Evolutionary conservation across 2,888 invertebrate genomes (phyloP), one percentile per base, ranked within the genome.

Genomic region (Sialis lutaria): DNA sequence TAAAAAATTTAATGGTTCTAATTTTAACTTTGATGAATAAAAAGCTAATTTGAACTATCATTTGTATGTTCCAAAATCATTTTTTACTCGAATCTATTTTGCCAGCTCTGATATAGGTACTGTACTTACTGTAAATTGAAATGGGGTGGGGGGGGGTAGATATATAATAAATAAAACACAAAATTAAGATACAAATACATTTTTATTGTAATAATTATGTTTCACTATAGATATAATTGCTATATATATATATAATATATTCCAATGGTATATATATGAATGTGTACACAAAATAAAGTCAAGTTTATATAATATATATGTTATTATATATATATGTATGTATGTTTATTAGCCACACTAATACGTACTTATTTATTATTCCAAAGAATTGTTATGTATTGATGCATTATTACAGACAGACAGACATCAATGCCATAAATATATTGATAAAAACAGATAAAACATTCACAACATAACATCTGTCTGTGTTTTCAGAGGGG

Each of bases 271-370:
- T 35, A 44, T 35, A 35, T 35, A 40, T 31, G 40, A 35, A 47
- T 32, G 47, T 47, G 47, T 47, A 47, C 47, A 47, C 47, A 47
- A 47, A 47, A 47, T 47, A 47, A 47, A 47, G 47, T 47, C 45
- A 45, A 45, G 34, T 45, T 45, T 45, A 31, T 31, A 13, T 42
- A 6, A 22, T 22, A 22, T 22, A 22, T 22, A 22, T 22, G 22
- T 22, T 22, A 33, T 33, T 33, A 44, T 44, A 33, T 33, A 10
- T 33, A 44, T 34, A 22, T 22, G n/a, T 33, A 22, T 44, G 10
- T 12, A 33, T 34, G 22, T 44, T 6, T 44, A 44, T 33, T 44
- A 33, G 34, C 41, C 12, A 41, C 41, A 41, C 22, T 30, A 42
- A 42, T 30, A 6, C 10, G 31, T 30, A 42, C 22, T 6, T 42